Evolutionary conservation across 1,140 invertebrate species (phyloP).

Genomic region (Cydia pomonella): DNA sequence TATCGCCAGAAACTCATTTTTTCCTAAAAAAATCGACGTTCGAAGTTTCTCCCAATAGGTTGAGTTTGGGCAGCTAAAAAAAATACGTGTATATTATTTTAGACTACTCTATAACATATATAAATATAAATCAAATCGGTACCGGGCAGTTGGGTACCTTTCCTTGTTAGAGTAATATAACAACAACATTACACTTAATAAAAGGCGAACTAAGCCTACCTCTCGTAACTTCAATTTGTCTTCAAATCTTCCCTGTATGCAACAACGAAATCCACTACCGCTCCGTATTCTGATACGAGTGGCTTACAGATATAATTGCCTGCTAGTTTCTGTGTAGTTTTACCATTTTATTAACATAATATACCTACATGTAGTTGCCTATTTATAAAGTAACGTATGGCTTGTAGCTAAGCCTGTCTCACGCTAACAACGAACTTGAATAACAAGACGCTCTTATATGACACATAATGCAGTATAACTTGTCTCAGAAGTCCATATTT

Average conservation of each 20-base stretch:
- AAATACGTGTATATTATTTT: no score
- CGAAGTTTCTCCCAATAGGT: no score
- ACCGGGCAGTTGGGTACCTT: no score
- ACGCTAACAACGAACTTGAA: not conserved
- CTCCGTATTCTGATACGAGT: not conserved
- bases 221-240: conserved; percentile 21
- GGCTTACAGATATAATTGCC: not conserved
- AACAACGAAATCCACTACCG: conserved; percentile 5
- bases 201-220: conserved; percentile 5
- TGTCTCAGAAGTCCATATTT: no score
- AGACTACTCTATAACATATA: no score
- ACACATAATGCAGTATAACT: no score
- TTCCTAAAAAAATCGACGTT: no score
- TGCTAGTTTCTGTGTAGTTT: not conserved
- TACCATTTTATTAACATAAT: not conserved
- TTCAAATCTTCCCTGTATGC: conserved; percentile 16
- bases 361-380: not conserved
- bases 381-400: not conserved
- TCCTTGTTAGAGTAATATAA: no score
- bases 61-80: no score
- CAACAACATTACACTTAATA: not conserved
- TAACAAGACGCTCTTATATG: no score
- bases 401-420: not conserved
- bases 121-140: no score
- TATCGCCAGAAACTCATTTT: no score